These are phyloP conservation scores for Colistium nudipinnis DNA, from an alignment of 2,113 vertebrate species.

Conservation along the genomic window DNA sequence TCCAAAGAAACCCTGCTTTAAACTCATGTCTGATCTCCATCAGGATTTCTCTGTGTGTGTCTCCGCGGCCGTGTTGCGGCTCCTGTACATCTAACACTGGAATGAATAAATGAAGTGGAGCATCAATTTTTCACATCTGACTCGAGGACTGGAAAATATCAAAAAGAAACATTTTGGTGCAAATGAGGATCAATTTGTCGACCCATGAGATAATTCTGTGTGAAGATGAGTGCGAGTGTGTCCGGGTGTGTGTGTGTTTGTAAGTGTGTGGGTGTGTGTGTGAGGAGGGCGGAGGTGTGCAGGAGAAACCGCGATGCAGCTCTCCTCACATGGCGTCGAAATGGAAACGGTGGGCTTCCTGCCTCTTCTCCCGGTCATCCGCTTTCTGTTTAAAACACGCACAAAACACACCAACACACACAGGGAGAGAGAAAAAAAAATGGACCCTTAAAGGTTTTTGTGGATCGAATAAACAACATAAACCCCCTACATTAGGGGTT, in stretches of 20 bases:
- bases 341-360: slow-evolving; percentile 98
- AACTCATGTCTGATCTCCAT: slow-evolving; percentile 17
- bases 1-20: slow-evolving; percentile 27
- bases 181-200: slow-evolving; percentile 50
- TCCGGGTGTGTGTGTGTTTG: neutral
- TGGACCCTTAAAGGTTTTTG: neutral
- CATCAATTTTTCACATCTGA: slow-evolving; percentile 63
- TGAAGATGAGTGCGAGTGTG: slow-evolving; percentile 21
- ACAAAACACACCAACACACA: slow-evolving; percentile 79
- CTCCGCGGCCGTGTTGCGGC: slow-evolving; percentile 47
- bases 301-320: slow-evolving; percentile 15
- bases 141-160: slow-evolving; percentile 46
- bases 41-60: slow-evolving; percentile 32
- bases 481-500: no score
- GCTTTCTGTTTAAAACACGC: no score
- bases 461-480: neutral
- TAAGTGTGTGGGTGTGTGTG: neutral
- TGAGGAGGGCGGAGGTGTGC: neutral
- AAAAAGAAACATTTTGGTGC: slow-evolving; percentile 61
- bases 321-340: slow-evolving; percentile 96
- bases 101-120: slow-evolving; percentile 62
- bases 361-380: slow-evolving; percentile 96
- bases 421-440: neutral
- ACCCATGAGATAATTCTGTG: slow-evolving; percentile 43
- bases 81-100: slow-evolving; percentile 55